Conservation (phyloP, 2,113 vertebrate genomes). For the Anolis sagrei region DNA sequence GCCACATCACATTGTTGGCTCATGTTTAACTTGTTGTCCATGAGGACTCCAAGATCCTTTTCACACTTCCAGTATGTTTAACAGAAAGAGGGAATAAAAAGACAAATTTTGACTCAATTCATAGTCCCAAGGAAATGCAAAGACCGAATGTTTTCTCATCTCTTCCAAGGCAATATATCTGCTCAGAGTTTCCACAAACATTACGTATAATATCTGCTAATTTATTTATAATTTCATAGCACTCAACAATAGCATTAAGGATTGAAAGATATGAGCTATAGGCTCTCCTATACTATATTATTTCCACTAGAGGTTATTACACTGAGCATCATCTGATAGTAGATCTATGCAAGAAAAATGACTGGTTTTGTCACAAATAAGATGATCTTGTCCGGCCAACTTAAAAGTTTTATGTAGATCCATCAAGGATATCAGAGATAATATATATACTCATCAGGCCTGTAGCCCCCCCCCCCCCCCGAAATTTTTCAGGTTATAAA, state of each 20-base stretch:
- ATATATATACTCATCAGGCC: not conserved
- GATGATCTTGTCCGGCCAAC: constrained; percentile 37
- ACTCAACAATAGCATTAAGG: not conserved
- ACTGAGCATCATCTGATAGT: not conserved
- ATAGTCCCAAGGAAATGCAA: not conserved
- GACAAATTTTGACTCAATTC: not conserved
- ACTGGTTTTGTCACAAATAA: constrained; percentile 39
- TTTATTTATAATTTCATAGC: not conserved
- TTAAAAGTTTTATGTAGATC: constrained; percentile 49
- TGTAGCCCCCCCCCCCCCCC: too few relatives aligned
- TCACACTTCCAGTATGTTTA: not conserved
- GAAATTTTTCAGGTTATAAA: too few relatives aligned
- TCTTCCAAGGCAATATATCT: not conserved
- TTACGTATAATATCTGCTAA: not conserved
- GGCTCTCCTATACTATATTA: not conserved
- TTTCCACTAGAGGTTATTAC: not conserved
- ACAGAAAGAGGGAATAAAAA: not conserved
- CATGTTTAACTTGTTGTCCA: too few relatives aligned
- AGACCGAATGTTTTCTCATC: not conserved
- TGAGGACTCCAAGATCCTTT: too few relatives aligned
- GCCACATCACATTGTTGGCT: too few relatives aligned
- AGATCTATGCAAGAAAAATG: not conserved
- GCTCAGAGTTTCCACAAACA: not conserved
- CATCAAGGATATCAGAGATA: constrained; percentile 54
- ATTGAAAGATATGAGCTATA: not conserved